Evolutionary conservation across 2,888 invertebrate genomes (phyloP).

Genomic region (Tiphia femorata): DNA sequence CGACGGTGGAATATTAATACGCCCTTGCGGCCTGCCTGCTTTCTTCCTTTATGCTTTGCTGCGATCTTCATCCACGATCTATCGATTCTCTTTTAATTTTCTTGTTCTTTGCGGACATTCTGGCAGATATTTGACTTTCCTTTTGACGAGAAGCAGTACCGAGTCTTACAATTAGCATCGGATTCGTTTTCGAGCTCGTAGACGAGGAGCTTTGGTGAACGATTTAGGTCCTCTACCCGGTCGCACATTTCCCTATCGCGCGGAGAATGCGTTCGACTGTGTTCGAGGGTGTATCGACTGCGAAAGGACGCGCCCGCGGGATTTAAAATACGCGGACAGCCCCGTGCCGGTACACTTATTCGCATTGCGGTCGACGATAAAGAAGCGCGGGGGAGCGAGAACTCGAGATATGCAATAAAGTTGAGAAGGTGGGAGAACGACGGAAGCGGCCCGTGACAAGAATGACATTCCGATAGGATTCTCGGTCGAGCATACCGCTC

Average conservation of each 20-base stretch:
- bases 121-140: too few species aligned
- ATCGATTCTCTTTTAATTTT: not conserved
- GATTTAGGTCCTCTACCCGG: too few species aligned
- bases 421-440: constrained; percentile 26
- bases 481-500: constrained; percentile 24
- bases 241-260: too few species aligned
- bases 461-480: constrained; percentile 49
- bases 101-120: constrained; percentile 4
- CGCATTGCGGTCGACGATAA: not conserved
- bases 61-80: not conserved
- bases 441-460: constrained; percentile 36
- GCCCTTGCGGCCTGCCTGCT: constrained; percentile 4
- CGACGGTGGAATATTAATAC: constrained; percentile 59
- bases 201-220: too few species aligned
- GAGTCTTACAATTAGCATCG: too few species aligned
- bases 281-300: too few species aligned
- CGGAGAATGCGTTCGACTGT: too few species aligned
- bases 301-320: too few species aligned
- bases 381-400: constrained; percentile 15
- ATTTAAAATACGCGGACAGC: too few species aligned
- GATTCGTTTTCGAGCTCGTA: too few species aligned
- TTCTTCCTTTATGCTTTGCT: too few species aligned
- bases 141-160: too few species aligned
- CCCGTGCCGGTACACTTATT: constrained; percentile 39
- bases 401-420: constrained; percentile 45